phyloP scores from a whole-genome alignment of 2,113 vertebrate species.

The Corythornis vintsioides region DNA sequence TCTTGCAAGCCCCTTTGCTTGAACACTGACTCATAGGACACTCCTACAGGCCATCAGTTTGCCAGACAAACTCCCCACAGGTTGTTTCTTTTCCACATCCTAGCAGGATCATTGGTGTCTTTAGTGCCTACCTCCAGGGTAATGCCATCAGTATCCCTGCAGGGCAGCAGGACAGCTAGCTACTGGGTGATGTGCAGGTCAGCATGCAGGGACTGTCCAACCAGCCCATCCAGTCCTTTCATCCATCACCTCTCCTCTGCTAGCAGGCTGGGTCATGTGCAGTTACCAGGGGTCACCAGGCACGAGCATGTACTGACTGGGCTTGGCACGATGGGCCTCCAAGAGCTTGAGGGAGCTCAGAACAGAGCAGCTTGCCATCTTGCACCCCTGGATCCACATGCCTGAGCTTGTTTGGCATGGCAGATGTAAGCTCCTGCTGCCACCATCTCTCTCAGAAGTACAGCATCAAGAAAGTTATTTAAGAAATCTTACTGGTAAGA shows the following conservation, averaged over 20 bases:
- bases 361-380: neutral
- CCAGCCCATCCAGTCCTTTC: neutral
- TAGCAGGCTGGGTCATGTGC: neutral
- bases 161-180: neutral
- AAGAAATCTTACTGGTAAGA: neutral
- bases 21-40: neutral
- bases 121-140: neutral
- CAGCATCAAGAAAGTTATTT: neutral
- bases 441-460: neutral
- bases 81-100: neutral
- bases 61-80: too few relatives aligned
- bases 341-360: neutral
- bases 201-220: accelerated
- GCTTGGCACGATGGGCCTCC: accelerated
- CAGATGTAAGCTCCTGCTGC: neutral
- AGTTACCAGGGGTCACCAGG: neutral
- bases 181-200: neutral
- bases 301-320: neutral
- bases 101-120: neutral
- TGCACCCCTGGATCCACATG: neutral
- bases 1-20: neutral
- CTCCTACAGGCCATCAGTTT: neutral
- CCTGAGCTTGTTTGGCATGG: neutral
- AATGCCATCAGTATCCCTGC: neutral
- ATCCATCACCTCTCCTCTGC: neutral